These are phyloP conservation scores for Pristiophorus japonicus DNA, from an alignment of 2,113 vertebrate species.

Conservation along the genomic window DNA sequence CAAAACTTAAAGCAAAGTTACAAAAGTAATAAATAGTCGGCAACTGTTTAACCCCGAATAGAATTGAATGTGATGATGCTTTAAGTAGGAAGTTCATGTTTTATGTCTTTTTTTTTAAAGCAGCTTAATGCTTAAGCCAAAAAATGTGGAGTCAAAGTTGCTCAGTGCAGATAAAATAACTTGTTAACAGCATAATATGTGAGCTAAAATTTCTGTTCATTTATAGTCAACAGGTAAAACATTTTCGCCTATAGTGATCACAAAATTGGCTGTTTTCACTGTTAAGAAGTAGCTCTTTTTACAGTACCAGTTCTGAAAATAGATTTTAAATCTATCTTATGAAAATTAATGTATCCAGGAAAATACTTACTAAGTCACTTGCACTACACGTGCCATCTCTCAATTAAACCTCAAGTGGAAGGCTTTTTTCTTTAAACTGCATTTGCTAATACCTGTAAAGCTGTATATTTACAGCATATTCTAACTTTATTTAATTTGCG, in stretches of 20 bases:
- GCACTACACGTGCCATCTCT: neutral
- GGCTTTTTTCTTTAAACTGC: neutral
- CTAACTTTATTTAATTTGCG: neutral
- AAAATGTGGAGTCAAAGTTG: neutral
- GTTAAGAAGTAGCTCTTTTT: neutral
- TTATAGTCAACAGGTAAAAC: neutral
- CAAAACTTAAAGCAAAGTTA: neutral
- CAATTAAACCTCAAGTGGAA: neutral
- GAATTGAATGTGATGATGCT: neutral
- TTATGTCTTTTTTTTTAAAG: neutral
- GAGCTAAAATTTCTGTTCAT: neutral
- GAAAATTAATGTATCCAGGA: neutral
- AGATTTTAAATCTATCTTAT: neutral
- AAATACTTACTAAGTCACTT: neutral
- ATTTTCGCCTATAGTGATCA: neutral
- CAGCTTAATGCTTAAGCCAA: neutral
- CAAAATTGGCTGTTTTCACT: neutral
- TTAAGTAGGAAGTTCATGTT: neutral
- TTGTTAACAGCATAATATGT: neutral
- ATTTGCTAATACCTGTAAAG: neutral
- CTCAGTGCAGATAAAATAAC: neutral
- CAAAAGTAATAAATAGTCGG: neutral
- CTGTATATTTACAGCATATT: neutral
- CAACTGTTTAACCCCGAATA: neutral
- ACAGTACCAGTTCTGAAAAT: neutral